Conservation (phyloP, 2,113 vertebrate species). For the Nannospalax galili region DNA sequence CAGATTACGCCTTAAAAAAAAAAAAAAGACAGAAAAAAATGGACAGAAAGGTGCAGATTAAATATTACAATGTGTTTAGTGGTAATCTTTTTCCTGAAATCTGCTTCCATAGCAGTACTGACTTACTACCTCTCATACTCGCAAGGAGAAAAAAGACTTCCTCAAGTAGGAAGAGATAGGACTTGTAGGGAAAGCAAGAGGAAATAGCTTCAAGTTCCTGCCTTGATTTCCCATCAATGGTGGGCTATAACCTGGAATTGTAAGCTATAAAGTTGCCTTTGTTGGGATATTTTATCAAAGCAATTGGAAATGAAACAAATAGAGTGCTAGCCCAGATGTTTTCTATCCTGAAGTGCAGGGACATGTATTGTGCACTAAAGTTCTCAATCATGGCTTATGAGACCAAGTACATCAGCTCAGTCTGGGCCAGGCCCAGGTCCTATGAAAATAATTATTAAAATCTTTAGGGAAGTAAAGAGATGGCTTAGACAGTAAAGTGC, state of each 20-base stretch:
- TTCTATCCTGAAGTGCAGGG: neutral
- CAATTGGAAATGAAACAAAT: neutral
- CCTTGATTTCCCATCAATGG: neutral
- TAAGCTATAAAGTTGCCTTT: neutral
- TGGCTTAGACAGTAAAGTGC: no score
- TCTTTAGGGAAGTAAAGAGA: no score
- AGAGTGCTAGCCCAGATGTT: neutral
- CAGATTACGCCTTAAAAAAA: conserved; percentile 19
- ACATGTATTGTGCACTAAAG: neutral
- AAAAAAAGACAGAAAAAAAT: no score
- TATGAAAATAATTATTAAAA: no score
- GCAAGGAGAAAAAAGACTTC: neutral
- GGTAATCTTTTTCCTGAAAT: conserved; percentile 43
- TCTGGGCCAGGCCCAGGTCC: neutral
- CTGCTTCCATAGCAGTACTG: neutral
- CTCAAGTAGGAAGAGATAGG: neutral
- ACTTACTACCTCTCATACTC: neutral
- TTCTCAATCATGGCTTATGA: neutral
- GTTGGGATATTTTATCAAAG: neutral
- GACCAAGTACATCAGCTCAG: neutral
- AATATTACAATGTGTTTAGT: conserved; percentile 46
- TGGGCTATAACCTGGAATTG: no score
- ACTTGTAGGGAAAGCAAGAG: neutral
- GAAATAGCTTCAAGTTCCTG: neutral
- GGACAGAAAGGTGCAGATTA: neutral